Evolutionary conservation across 2,888 invertebrate species (phyloP), one percentile per base, ranked within the genome.

Genomic region (Drosophila paramelanica): DNA sequence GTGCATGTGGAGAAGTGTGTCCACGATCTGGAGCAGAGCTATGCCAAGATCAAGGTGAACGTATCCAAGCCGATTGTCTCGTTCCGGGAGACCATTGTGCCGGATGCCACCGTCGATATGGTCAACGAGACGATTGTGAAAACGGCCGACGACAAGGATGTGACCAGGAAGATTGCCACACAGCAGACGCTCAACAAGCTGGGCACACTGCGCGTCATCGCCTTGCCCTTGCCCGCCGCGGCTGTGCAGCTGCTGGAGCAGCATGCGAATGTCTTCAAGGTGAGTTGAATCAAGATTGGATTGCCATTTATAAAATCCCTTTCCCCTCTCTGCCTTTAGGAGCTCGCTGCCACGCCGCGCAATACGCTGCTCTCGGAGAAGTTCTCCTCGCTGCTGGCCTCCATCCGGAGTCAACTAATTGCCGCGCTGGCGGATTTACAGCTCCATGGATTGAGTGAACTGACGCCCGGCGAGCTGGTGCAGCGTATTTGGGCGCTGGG

Each of bases 1-100:
- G 97, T 99, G 2, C 99, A 99, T 92, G 94, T 99, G 56, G 97
- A 99, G 90, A 95, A 98, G 89, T 99, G 99, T 93, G 93, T 99
- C 5, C 97, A 97, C 90, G 99, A 99, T 93, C 94, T 99, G 56
- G 95, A 94, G 80, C 94, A 93, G 65, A 94, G 95, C 76, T 98
- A 97, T 93, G 97, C 97, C 0, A 96, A 96, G 91, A 95, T 97
- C 67, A 96, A 97, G 52, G 93, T 99, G n/a, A 95, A 95, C 73
- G 97, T 97, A 0, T 99, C 99, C 0, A 95, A 96, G 88, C 99
- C 99, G 0, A 99, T 99, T 83, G 99, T 99, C 1, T 97, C 99
- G 6, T 98, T 99, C 89, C 94, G 97, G 78, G 99, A 99, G 93
- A 99, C 99, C 0, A 95, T 99, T 56, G 94, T 98, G 0, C 94